Evolutionary conservation across 92 coral and sea anemone species (phyloP), one percentile per base, ranked within the genome.

Genomic region (Meandrina meandrites): DNA sequence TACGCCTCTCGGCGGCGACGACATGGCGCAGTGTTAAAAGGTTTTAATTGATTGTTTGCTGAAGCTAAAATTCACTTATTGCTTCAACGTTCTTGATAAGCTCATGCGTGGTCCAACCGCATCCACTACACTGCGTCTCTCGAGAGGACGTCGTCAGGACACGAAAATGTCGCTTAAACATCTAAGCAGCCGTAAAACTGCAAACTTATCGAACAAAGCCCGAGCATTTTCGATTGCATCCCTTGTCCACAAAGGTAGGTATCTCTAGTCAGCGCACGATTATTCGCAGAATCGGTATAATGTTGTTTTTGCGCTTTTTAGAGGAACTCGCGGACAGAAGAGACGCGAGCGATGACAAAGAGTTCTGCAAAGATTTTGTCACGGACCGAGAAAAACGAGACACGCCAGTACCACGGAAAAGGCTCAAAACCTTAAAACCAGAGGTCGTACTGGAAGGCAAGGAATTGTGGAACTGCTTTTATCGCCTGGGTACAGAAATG

Each of bases 11-110:
- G 79, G 81, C 88, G 98, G 98, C 96, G 98, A 93, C 98, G 96
- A 95, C 92, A 89, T 89, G 98, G 96, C 98, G 98, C 98, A 85
- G 90, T 81, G 96, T 91, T 94, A 95, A 95, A 95, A 95, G 98
- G 93, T 86, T 89, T 91, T 95, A 95, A 95, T 95, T 93, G 98
- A 95, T 95, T 95, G 92, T 95, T 95, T 95, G 95, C 92, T 71
- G 87, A 84, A 91, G 93, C 91, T 90, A 91, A 93, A 90, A 95
- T 93, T 95, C 96, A 93, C 91, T 94, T 93, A 93, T 91, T 87
- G 90, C 96, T 80, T 76, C 86, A 86, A 83, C 92, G 95, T 91
- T 87, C 88, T 74, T 92, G 69, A 79, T 79, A 80, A 75, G 89
- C 50, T 86, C 68, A 86, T 86, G 84, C 85, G 85, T 72, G 89